Base-by-base conservation (phyloP, 2,888 invertebrate species). In the Cordilura impudica region DNA sequence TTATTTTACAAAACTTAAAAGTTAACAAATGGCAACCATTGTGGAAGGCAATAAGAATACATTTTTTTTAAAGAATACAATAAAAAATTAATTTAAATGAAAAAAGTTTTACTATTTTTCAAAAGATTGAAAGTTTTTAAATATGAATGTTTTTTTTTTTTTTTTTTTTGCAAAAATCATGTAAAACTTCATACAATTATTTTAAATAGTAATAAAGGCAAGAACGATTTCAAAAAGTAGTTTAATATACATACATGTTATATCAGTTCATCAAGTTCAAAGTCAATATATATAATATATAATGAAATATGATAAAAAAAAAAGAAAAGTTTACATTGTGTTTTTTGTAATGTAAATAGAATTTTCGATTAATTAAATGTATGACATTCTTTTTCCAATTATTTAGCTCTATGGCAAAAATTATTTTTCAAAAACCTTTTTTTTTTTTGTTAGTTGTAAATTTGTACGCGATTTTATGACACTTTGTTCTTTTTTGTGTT, bases 391-490 rank as follows among this genome's bases (percentile, higher is more conserved):
- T 26, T 45, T 23, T 19, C 21, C 35, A 63, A 51, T 63, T 49
- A 5, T 51, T 51, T 35, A 53, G 19, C 51, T 61, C 12, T 49
- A 4, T 39, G 12, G 12, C 35, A 39, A n/a, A n/a, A 39, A 31
- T 60, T 63, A 29, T 29, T 12, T 51, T 31, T 51, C 18, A 19
- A 75, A 49, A 75, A 66, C 56, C 14, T 23, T 45, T 12, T 56
- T 43, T 60, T 51, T 21, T 47, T 61, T 47, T 12, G 49, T 58
- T 65, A 35, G 29, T 74, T 71, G 79, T 79, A 79, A 79, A 79
- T 79, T 79, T 79, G 79, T 79, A 79, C 79, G 71, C 67, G 63
- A 71, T 71, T 72, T 72, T 79, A 75, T 79, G 75, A 79, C 79
- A 79, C 79, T 71, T 71, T 66, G 61, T 79, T 67, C n/a, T 67